phyloP scores from a whole-genome alignment of 2,797 vertebrate species.

The Chelonia mydas region DNA sequence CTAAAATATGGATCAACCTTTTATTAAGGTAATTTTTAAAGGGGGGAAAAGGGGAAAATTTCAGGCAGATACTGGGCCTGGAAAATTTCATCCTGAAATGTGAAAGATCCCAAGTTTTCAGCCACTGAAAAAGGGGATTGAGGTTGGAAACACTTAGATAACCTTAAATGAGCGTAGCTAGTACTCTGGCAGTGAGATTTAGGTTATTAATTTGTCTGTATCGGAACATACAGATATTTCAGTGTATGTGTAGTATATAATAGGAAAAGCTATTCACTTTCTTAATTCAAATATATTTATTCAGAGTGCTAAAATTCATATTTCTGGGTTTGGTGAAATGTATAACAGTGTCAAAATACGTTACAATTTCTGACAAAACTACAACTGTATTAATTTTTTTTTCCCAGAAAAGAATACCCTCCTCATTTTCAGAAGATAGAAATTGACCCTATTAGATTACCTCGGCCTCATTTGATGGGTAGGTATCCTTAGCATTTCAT shows the following conservation, averaged over 20 bases:
- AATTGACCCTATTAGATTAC: constrained; percentile 87
- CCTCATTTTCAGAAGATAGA: constrained; percentile 87
- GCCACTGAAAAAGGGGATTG: background rate
- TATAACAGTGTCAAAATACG: background rate
- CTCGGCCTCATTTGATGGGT: constrained; percentile 88
- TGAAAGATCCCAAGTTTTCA: background rate
- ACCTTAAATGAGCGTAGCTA: background rate
- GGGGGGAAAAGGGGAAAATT: background rate
- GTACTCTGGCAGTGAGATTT: background rate
- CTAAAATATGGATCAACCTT: background rate
- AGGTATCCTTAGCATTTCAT: constrained; percentile 61
- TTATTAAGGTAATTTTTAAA: background rate
- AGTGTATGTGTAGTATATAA: background rate
- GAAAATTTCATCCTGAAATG: background rate
- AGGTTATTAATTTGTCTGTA: background rate
- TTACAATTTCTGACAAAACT: constrained; percentile 25
- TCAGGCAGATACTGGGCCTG: background rate
- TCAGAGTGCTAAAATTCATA: background rate
- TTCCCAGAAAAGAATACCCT: constrained; percentile 88
- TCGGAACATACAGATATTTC: background rate
- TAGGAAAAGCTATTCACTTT: background rate
- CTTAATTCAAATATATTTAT: background rate
- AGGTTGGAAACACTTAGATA: background rate
- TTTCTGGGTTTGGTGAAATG: background rate
- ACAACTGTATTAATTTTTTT: constrained; percentile 61